phyloP scores from a whole-genome alignment of 2,113 vertebrate species.

The Peromyscus polionotus region DNA sequence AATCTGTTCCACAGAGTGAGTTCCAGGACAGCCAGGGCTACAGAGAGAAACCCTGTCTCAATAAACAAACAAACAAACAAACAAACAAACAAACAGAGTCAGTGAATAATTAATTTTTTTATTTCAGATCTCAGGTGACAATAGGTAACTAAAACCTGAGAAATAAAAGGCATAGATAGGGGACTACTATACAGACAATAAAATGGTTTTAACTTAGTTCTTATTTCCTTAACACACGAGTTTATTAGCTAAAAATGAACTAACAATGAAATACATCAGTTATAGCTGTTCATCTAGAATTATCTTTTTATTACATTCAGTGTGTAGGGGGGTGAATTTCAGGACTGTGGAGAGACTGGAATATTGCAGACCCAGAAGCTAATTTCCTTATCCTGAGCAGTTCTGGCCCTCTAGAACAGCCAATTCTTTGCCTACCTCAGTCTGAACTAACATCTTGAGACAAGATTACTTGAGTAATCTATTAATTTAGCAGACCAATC shows the following conservation, averaged over 20 bases:
- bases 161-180: not conserved
- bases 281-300: not conserved
- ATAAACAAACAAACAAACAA: too few relatives aligned
- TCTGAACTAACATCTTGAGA: not conserved
- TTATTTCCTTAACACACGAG: not conserved
- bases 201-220: not conserved
- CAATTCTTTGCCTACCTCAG: not conserved
- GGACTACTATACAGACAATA: not conserved
- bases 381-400: not conserved
- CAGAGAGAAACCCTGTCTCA: not conserved
- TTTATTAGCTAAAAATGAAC: not conserved
- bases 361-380: not conserved
- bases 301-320: not conserved
- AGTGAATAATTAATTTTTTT: too few relatives aligned
- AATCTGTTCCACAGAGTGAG: not conserved
- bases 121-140: not conserved
- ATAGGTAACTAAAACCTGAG: not conserved
- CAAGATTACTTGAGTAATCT: too few relatives aligned
- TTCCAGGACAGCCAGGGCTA: not conserved
- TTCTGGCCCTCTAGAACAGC: too few relatives aligned
- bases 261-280: not conserved
- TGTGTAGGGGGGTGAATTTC: not conserved
- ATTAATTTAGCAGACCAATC: not conserved
- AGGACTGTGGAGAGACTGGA: not conserved
- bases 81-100: too few relatives aligned